Base-by-base conservation (phyloP, 2,888 invertebrate species). In the Tyria jacobaeae region DNA sequence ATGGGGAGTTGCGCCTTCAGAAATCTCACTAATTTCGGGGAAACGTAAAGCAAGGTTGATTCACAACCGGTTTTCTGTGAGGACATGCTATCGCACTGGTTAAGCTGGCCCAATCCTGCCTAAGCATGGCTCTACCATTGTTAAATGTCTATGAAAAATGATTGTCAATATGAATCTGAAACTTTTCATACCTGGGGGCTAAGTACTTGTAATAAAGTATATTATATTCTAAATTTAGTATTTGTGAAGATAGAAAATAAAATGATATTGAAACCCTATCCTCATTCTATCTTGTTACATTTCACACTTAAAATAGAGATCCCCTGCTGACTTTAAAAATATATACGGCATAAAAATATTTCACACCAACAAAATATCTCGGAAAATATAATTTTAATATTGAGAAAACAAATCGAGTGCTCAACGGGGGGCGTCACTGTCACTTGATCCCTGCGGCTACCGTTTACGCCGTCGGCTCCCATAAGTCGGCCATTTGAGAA, bases 371-470 rank as follows among this genome's bases (percentile, higher is more conserved):
- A 57, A 72, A 63, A 76, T 77, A 68, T 77, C 60, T 72, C 57
- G 64, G 76, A 78, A 75, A 78, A 79, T 76, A 73, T 72, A 76
- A 73, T 76, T 76, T 73, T 73, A 72, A 76, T 75, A 76, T 75
- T 53, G 70, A 70, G 70, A 73, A 75, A 75, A 73, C 79, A 79
- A 76, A 74, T 76, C 73, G 71, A 60, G 62, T 71, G 60, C 85
- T 60, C 87, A 70, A 80, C 89, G 86, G 89, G 90, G 89, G 91
- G 89, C 83, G 83, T 79, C 71, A 75, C 70, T 83, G 91, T 89
- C 89, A 92, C 82, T 78, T 75, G 89, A 92, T 89, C 85, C 79
- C 78, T 74, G 66, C 73, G 70, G 91, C 92, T 91, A 92, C 92
- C 84, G 92, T 91, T 87, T 86, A 87, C 86, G 84, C 86, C 76